A percentile compares a stretch with the other conserved stretches of the same genome.
Evolutionary conservation across 2,888 invertebrate genomes (phyloP).

Genomic region (Drepana falcataria): DNA sequence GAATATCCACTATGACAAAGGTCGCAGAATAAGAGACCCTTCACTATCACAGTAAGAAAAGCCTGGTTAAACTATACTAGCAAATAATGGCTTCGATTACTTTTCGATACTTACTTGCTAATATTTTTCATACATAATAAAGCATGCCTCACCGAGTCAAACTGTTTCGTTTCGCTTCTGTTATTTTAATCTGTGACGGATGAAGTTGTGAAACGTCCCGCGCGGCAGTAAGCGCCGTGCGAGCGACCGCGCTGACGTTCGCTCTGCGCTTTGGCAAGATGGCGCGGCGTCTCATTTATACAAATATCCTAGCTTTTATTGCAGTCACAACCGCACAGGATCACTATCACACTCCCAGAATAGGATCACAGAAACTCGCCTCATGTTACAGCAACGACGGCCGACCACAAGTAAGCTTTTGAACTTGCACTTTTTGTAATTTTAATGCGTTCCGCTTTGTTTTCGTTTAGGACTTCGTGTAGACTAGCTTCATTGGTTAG

Average conservation of each 20-base stretch:
- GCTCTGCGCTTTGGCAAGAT: conserved; percentile 51
- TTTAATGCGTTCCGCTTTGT: conserved; percentile 37
- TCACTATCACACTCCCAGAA: conserved; percentile 52
- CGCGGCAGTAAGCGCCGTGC: conserved; percentile 65
- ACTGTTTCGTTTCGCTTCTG: conserved; percentile 6
- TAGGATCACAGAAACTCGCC: conserved; percentile 58
- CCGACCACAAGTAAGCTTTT: conserved; percentile 58
- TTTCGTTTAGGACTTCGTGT: conserved; percentile 26
- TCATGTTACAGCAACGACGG: conserved; percentile 64
- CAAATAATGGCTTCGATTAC: too few relatives aligned
- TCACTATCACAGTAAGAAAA: too few relatives aligned
- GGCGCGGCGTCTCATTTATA: conserved; percentile 49
- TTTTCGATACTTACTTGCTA: too few relatives aligned
- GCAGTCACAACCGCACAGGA: conserved; percentile 49
- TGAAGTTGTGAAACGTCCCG: conserved; percentile 59
- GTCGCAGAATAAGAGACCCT: too few relatives aligned
- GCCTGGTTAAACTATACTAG: too few relatives aligned
- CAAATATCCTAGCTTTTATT: conserved; percentile 46
- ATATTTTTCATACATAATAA: too few relatives aligned
- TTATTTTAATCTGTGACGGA: conserved; percentile 46
- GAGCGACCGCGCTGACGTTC: conserved; percentile 55
- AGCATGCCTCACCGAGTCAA: conserved; percentile 4
- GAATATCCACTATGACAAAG: too few relatives aligned
- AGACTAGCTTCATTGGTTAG: conserved; percentile 13
- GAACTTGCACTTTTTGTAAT: conserved; percentile 36